A percentile compares a stretch with the other conserved stretches of the same genome.
These are phyloP conservation scores for Muscicapa comitata DNA, from an alignment of 2,797 vertebrate species.

Conservation along the genomic window DNA sequence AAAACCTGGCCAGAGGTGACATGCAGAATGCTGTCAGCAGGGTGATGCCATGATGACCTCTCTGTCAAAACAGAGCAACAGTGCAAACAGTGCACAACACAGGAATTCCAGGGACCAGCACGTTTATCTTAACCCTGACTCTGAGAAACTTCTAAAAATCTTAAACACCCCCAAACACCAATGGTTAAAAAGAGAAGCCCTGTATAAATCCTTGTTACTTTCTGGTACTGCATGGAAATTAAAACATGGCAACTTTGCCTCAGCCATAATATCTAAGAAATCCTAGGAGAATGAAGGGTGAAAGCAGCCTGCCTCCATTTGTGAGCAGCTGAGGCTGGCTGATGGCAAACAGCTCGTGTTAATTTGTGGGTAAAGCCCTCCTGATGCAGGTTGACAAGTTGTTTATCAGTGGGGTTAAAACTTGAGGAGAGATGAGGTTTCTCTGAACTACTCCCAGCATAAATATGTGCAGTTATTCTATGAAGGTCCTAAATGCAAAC, in stretches of 20 bases:
- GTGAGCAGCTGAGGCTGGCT: background rate
- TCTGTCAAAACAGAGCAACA: background rate
- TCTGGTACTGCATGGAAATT: background rate
- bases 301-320: background rate
- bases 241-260: background rate
- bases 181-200: background rate
- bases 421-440: background rate
- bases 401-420: background rate
- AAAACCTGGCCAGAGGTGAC: background rate
- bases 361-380: background rate
- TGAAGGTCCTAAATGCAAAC: background rate
- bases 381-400: background rate
- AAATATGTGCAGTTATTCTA: background rate
- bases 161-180: background rate
- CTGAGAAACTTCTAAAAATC: background rate
- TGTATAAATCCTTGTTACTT: background rate
- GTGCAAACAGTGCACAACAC: background rate
- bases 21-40: background rate
- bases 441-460: background rate
- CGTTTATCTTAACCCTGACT: background rate
- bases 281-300: background rate
- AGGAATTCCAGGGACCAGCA: background rate
- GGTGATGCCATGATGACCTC: background rate
- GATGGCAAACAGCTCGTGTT: background rate
- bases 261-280: background rate